phyloP scores from a whole-genome alignment of 2,113 vertebrate species.

The Pyrgilauda ruficollis region DNA sequence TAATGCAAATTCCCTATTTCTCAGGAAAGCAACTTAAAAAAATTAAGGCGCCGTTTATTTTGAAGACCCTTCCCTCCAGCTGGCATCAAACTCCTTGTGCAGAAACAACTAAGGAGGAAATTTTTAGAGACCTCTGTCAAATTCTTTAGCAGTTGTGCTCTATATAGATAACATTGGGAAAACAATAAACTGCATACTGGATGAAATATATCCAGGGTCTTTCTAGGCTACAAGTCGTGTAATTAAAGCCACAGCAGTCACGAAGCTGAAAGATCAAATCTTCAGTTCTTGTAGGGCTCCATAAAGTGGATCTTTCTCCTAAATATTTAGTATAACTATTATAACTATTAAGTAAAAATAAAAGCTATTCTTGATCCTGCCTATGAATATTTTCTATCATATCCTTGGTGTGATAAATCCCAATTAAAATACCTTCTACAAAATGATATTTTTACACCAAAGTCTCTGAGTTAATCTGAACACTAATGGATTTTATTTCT shows the following conservation, averaged over 20 bases:
- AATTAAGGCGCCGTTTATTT: fast-evolving
- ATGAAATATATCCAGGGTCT: not conserved
- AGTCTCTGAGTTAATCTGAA: not conserved
- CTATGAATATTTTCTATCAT: not conserved
- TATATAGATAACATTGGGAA: not conserved
- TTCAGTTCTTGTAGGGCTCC: not conserved
- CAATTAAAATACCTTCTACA: not conserved
- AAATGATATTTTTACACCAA: not conserved
- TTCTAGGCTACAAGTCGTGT: not conserved
- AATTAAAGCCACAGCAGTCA: not conserved
- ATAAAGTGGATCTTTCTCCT: not conserved
- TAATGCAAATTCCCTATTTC: not conserved
- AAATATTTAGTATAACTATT: not conserved
- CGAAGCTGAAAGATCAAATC: not conserved
- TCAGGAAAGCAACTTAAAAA: not conserved
- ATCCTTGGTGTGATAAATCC: not conserved
- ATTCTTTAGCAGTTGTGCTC: not conserved
- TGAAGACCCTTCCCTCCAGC: not conserved
- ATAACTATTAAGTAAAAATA: not conserved
- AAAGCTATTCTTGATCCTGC: not conserved
- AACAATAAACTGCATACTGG: not conserved
- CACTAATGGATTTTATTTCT: not conserved
- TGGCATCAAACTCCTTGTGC: not conserved
- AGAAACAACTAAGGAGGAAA: not conserved
- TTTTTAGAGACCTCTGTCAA: not conserved